These are phyloP conservation scores for Malurus cyaneus DNA, from an alignment of 2,113 vertebrate species.

Conservation along the genomic window DNA sequence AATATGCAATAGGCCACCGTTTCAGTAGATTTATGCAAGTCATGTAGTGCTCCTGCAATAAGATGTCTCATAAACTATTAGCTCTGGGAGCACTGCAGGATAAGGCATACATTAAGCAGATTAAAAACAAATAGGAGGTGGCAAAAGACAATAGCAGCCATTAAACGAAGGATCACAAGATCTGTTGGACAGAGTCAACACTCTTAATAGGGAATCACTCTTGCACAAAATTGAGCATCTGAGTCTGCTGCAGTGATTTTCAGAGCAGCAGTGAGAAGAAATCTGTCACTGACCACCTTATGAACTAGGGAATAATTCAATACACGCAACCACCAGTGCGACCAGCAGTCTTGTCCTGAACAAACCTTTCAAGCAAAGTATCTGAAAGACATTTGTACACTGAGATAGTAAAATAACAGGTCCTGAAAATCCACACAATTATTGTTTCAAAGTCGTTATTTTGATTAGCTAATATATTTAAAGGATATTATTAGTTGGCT, in stretches of 20 bases:
- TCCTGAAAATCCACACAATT: not conserved
- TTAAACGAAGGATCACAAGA: slow-evolving; percentile 46
- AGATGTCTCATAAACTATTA: slow-evolving; percentile 25
- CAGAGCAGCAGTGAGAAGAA: not conserved
- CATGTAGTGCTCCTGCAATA: slow-evolving; percentile 9
- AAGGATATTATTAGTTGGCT: not conserved
- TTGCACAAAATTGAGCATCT: not conserved
- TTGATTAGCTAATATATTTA: not conserved
- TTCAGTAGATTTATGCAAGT: slow-evolving; percentile 59
- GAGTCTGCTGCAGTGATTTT: not conserved
- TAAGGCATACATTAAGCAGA: slow-evolving; percentile 52
- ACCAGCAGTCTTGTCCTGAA: not conserved
- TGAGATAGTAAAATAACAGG: not conserved
- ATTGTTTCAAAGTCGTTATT: not conserved
- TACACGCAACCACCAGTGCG: not conserved
- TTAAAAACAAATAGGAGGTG: slow-evolving; percentile 48
- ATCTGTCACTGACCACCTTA: not conserved
- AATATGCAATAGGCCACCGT: not conserved
- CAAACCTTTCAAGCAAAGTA: not conserved
- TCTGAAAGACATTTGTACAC: not conserved
- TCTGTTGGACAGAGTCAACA: slow-evolving; percentile 27
- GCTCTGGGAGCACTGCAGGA: slow-evolving; percentile 27
- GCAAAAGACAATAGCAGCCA: slow-evolving; percentile 21
- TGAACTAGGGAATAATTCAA: not conserved
- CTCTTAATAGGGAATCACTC: slow-evolving; percentile 13